Evolutionary conservation across 2,888 invertebrate species (phyloP).

Genomic region (Aleiodes leptofemur): DNA sequence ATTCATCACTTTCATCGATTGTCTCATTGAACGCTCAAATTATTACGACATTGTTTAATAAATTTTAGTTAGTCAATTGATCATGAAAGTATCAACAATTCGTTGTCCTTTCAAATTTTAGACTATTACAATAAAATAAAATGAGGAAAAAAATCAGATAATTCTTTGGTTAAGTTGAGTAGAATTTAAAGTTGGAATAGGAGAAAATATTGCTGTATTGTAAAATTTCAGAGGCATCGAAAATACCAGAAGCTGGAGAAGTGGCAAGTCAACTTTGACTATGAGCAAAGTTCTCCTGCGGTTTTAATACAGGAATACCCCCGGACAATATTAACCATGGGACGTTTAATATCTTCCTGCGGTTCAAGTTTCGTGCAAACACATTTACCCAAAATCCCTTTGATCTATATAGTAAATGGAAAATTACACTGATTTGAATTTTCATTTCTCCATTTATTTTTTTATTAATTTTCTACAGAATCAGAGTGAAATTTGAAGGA

Average conservation of each 20-base stretch:
- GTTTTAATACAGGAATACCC: slow-evolving; percentile 70
- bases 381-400: slow-evolving; percentile 28
- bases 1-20: no score
- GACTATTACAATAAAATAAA: no score
- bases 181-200: not conserved
- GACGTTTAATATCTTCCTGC: slow-evolving; percentile 71
- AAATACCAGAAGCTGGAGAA: not conserved
- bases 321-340: slow-evolving; percentile 71
- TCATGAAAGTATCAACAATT: no score
- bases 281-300: slow-evolving; percentile 73
- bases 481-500: no score
- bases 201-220: not conserved
- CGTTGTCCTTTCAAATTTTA: no score
- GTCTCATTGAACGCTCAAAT: no score
- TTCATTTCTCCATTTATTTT: not conserved
- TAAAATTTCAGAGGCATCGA: not conserved
- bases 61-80: no score
- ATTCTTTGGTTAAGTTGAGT: not conserved
- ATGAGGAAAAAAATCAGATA: no score
- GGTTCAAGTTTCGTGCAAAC: slow-evolving; percentile 44
- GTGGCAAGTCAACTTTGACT: slow-evolving; percentile 37
- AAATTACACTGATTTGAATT: not conserved
- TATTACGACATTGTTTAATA: no score
- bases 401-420: slow-evolving; percentile 37
- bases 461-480: not conserved